These are phyloP conservation scores for Pterophyllum scalare DNA, from an alignment of 2,113 vertebrate genomes.

Conservation along the genomic window DNA sequence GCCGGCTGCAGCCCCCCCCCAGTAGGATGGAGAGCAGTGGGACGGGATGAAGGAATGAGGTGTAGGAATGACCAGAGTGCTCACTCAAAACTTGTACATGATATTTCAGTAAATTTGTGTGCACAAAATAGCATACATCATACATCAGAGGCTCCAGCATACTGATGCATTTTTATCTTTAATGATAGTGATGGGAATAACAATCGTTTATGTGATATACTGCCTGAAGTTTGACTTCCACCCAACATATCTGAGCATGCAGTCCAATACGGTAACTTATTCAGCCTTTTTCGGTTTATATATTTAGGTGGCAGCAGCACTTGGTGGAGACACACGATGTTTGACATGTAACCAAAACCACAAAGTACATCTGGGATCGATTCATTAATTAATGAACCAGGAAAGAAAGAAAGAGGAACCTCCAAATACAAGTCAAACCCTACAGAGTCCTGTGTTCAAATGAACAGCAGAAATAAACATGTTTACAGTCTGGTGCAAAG, in stretches of 20 bases:
- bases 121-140: rapidly evolving
- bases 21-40: slow-evolving; percentile 1
- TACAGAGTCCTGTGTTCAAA: too few species aligned
- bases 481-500: not conserved
- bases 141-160: not conserved
- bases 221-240: not conserved
- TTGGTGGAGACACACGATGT: not conserved
- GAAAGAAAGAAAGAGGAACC: not conserved
- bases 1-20: slow-evolving; percentile 12
- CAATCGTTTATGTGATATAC: rapidly evolving
- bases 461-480: not conserved
- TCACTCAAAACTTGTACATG: not conserved
- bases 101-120: not conserved
- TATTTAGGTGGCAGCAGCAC: not conserved
- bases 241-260: not conserved
- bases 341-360: not conserved
- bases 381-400: not conserved
- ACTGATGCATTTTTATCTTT: too few species aligned
- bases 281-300: not conserved
- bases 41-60: not conserved
- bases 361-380: not conserved
- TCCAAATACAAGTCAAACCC: not conserved
- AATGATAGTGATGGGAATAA: not conserved
- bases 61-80: not conserved
- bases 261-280: not conserved